A percentile compares a stretch with the other conserved stretches of the same genome.
These are phyloP conservation scores for Rhinolophus sinicus DNA, from an alignment of 2,113 vertebrate genomes.

Conservation along the genomic window DNA sequence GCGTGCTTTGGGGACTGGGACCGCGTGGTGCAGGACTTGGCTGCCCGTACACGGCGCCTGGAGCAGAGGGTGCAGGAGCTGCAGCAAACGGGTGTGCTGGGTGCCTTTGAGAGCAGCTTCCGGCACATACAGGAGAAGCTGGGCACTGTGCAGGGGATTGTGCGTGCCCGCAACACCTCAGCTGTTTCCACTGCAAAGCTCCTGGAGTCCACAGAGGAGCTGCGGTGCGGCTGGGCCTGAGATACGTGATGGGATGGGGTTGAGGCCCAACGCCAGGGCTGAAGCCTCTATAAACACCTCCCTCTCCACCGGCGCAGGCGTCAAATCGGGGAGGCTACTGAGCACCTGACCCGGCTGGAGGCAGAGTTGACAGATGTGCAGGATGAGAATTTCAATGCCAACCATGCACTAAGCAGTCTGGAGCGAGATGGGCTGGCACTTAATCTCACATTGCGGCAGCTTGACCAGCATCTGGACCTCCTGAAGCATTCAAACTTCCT, in stretches of 20 bases:
- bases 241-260: background rate
- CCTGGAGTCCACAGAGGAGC: conserved; percentile 90
- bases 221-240: conserved; percentile 87
- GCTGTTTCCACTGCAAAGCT: conserved; percentile 86
- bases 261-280: background rate
- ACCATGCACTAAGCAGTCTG: conserved; percentile 90
- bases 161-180: conserved; percentile 91
- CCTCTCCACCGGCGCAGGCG: conserved; percentile 80
- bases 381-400: conserved; percentile 94
- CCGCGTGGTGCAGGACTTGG: conserved; percentile 96
- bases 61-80: conserved; percentile 89
- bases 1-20: conserved; percentile 99
- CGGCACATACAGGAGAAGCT: conserved; percentile 91
- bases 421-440: conserved; percentile 92
- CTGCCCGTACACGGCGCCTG: conserved; percentile 87
- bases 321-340: conserved; percentile 92
- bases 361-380: conserved; percentile 92
- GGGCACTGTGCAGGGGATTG: conserved; percentile 87
- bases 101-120: conserved; percentile 91
- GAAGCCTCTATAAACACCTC: background rate
- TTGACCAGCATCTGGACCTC: conserved; percentile 90
- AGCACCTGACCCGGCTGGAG: conserved; percentile 92
- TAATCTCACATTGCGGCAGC: conserved; percentile 92
- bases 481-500: conserved; percentile 98
- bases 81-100: conserved; percentile 91